Percentiles rank a stretch among this genome's conserved stretches.
Evolutionary conservation across 2,888 invertebrate species (phyloP).

Genomic region (Eulithis prunata): DNA sequence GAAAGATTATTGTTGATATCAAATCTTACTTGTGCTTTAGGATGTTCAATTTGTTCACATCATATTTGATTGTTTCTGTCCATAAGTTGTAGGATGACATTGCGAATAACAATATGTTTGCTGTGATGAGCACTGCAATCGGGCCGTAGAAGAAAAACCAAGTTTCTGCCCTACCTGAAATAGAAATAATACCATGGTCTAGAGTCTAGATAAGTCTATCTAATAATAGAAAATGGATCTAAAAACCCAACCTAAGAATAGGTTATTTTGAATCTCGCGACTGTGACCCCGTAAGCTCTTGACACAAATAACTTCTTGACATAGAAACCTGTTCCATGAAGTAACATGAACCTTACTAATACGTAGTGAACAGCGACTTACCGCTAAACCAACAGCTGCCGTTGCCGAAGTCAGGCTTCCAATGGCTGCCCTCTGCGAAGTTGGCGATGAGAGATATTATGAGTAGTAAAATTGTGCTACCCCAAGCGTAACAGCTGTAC

Average conservation of each 20-base stretch:
- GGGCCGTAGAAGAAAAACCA: conserved; percentile 89
- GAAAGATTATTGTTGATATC: too few species aligned
- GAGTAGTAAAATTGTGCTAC: conserved; percentile 81
- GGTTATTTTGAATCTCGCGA: too few species aligned
- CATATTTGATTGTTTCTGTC: conserved; percentile 79
- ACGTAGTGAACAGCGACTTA: conserved; percentile 53
- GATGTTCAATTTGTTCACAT: conserved; percentile 78
- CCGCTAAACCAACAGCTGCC: conserved; percentile 87
- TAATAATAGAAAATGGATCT: too few species aligned
- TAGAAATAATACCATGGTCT: conserved; percentile 13
- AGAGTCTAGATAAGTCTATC: too few species aligned
- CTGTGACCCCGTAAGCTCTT: too few species aligned
- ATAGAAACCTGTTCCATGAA: not conserved
- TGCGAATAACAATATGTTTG: conserved; percentile 84
- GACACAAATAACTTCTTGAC: too few species aligned
- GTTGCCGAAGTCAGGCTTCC: conserved; percentile 84
- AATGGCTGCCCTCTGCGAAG: conserved; percentile 78
- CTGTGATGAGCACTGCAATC: conserved; percentile 81
- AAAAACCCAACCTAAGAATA: too few species aligned
- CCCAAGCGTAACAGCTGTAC: conserved; percentile 86
- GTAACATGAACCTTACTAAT: not conserved
- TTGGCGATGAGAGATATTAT: conserved; percentile 80
- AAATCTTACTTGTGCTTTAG: conserved; percentile 83
- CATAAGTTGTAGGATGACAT: conserved; percentile 85
- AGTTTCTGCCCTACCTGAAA: conserved; percentile 79